Conservation (phyloP, 1,140 invertebrate species). For the Drosophila tristis region DNA sequence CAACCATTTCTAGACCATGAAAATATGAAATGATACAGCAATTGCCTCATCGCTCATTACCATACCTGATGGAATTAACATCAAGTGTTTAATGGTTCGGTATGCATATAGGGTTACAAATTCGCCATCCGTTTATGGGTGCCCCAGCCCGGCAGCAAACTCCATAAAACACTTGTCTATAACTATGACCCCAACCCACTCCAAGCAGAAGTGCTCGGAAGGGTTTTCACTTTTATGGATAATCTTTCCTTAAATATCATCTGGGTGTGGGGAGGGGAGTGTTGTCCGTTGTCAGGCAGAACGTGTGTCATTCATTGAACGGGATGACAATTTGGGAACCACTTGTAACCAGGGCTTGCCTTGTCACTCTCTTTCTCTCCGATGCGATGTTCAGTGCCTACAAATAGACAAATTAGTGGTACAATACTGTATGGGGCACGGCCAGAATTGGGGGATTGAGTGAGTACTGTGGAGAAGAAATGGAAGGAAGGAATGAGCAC, state of each 20-base stretch:
- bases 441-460: background rate
- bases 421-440: slow-evolving; percentile 19
- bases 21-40: slow-evolving; percentile 10
- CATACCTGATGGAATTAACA: slow-evolving; percentile 1
- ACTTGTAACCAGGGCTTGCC: slow-evolving; percentile 64
- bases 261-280: slow-evolving; percentile 18
- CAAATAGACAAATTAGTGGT: slow-evolving; percentile 71
- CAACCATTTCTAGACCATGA: slow-evolving; percentile 4
- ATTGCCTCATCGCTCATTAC: slow-evolving; percentile 26
- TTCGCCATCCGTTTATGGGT: slow-evolving; percentile 48
- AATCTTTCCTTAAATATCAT: slow-evolving; percentile 52
- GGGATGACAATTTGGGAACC: slow-evolving; percentile 60
- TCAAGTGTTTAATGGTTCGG: slow-evolving; percentile 8
- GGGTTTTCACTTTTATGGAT: slow-evolving; percentile 45
- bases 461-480: slow-evolving; percentile 15
- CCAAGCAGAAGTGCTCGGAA: slow-evolving; percentile 27
- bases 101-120: slow-evolving; percentile 38
- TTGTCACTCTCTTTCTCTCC: background rate
- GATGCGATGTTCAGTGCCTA: slow-evolving; percentile 19
- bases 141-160: slow-evolving; percentile 11
- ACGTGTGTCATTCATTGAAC: slow-evolving; percentile 54
- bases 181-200: slow-evolving; percentile 35
- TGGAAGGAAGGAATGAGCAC: slow-evolving; percentile 62
- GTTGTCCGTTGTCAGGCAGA: slow-evolving; percentile 18
- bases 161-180: slow-evolving; percentile 55